phyloP scores from a whole-genome alignment of 2,888 invertebrate species.

The Apamea monoglypha region DNA sequence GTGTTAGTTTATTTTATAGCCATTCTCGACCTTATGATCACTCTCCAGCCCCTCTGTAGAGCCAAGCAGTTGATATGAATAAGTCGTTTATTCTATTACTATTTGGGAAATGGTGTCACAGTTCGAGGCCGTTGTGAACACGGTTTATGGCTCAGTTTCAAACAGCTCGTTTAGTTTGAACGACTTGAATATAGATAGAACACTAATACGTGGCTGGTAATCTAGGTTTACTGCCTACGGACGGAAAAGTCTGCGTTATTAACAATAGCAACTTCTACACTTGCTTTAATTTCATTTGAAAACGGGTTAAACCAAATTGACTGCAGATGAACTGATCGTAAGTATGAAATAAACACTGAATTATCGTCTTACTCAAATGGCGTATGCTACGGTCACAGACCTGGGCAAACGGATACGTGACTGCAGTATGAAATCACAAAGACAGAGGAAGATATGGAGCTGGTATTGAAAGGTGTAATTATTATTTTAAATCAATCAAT shows the following conservation, averaged over 20 bases:
- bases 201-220: constrained; percentile 20
- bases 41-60: background rate
- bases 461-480: background rate
- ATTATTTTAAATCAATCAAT: background rate
- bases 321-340: background rate
- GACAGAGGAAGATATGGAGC: background rate
- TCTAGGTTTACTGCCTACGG: constrained; percentile 24
- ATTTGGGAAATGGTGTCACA: constrained; percentile 43
- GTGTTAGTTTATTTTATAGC: constrained; percentile 52
- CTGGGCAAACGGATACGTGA: background rate
- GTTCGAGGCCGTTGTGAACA: constrained; percentile 44
- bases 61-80: constrained; percentile 46
- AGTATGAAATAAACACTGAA: background rate
- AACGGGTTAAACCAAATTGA: constrained; percentile 1
- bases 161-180: constrained; percentile 44
- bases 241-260: background rate
- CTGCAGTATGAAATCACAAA: background rate
- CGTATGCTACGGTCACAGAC: background rate
- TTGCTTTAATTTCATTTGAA: background rate
- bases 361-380: background rate
- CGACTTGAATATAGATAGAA: constrained; percentile 52
- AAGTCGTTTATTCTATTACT: constrained; percentile 37
- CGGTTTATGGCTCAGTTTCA: constrained; percentile 39
- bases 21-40: constrained; percentile 9
- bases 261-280: constrained; percentile 7